Conservation (phyloP, 2,797 vertebrate species). For the Ctenochaetus hawaiiensis region DNA sequence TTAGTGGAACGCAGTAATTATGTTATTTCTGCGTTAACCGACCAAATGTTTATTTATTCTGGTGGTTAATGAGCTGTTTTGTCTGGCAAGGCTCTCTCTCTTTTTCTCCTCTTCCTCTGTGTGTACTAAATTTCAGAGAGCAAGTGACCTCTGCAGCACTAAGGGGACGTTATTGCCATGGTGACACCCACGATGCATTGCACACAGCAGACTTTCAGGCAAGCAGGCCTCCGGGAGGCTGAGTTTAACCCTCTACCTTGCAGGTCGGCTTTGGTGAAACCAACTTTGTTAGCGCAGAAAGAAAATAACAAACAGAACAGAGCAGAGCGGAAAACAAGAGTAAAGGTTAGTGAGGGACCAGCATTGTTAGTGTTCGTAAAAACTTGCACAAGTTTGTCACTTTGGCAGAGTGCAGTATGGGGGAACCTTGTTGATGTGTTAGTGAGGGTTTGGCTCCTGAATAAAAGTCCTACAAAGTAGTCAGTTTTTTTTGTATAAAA, state of each 20-base stretch:
- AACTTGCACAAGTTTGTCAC: constrained; percentile 37
- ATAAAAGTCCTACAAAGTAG: not conserved
- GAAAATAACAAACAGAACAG: constrained; percentile 84
- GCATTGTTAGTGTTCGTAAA: constrained; percentile 56
- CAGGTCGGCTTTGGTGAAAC: constrained; percentile 99
- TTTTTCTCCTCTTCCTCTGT: not conserved
- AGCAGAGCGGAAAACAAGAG: constrained; percentile 84
- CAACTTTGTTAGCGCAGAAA: constrained; percentile 96
- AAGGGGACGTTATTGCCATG: constrained; percentile 60
- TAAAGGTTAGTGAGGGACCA: constrained; percentile 88
- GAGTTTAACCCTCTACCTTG: constrained; percentile 94
- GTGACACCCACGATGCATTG: constrained; percentile 84
- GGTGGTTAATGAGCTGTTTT: not conserved
- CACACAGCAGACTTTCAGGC: constrained; percentile 89
- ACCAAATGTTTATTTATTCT: too few relatives aligned
- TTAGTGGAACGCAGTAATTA: not conserved
- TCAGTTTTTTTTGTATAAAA: not conserved
- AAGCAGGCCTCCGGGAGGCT: constrained; percentile 73
- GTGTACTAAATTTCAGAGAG: constrained; percentile 52
- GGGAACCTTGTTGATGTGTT: constrained; percentile 19
- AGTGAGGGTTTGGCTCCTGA: not conserved
- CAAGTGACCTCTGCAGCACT: constrained; percentile 54
- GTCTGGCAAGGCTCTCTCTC: not conserved
- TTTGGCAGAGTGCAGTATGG: constrained; percentile 15
- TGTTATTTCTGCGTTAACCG: not conserved